These are phyloP conservation scores for Epinotia demarniana DNA, from an alignment of 2,888 invertebrate species.

Conservation along the genomic window DNA sequence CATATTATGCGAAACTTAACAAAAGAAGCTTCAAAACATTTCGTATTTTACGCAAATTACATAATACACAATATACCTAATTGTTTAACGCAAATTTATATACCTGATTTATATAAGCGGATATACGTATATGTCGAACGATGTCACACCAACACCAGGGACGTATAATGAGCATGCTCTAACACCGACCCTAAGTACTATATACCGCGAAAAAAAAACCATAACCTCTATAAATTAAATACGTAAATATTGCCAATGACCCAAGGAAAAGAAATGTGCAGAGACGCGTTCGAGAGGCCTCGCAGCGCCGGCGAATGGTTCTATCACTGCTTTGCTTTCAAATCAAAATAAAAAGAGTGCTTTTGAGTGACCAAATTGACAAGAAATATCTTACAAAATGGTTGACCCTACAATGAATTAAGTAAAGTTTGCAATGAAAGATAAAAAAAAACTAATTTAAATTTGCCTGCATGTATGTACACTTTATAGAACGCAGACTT, in stretches of 20 bases:
- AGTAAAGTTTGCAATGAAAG: not conserved
- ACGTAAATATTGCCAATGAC: conserved; percentile 54
- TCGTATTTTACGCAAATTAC: conserved; percentile 70
- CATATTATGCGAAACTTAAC: conserved; percentile 65
- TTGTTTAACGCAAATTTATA: conserved; percentile 42
- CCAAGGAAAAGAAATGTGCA: conserved; percentile 45
- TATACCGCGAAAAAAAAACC: conserved; percentile 59
- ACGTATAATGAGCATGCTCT: conserved; percentile 62
- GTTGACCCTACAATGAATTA: not conserved
- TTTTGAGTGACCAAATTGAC: conserved; percentile 8
- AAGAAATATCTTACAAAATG: conserved; percentile 20
- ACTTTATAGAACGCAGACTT: not conserved
- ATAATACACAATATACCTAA: conserved; percentile 54
- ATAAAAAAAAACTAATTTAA: not conserved
- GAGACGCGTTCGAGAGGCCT: conserved; percentile 20
- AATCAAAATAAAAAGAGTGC: conserved; percentile 17
- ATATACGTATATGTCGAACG: conserved; percentile 56
- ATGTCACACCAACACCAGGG: conserved; percentile 82
- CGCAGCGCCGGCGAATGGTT: conserved; percentile 2
- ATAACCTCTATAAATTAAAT: conserved; percentile 63
- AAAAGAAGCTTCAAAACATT: conserved; percentile 64
- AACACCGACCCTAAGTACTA: conserved; percentile 49
- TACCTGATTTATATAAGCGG: conserved; percentile 35
- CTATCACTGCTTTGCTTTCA: conserved; percentile 23
- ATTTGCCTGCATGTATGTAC: not conserved